Evolutionary conservation across 23 tunicate genomes (phyloP), one percentile per base, ranked within the genome.

Genomic region (Trididemnum nubilum): DNA sequence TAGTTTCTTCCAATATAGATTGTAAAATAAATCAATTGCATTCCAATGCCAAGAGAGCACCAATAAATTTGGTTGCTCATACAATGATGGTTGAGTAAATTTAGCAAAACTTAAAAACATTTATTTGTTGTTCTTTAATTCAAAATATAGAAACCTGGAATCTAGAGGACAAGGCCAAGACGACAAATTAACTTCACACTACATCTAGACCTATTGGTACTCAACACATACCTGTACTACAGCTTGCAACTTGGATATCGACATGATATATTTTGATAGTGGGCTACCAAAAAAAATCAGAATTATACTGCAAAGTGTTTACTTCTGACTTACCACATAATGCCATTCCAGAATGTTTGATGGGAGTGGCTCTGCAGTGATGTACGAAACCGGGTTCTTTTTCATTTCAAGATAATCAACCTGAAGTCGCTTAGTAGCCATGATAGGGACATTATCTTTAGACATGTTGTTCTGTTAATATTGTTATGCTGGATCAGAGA

Each of bases 341-440:
- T 83, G 91, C 91, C 91, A 86, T 71, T 83, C 88, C 12, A 86
- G 35, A 76, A 86, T 86, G 44, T 86, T 83, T 30, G 87, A 71
- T n/a, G 91, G 79, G 3, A 83, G 70, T 22, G 91, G 91, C 25
- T 35, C 24, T 21, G 88, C 86, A 70, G 26, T 22, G 2, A 86
- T 39, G 26, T 70, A 82, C 9, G 91, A 86, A 40, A 86, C 29
- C 12, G 91, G 91, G 7, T 86, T 86, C 35, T 86, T 86, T 5
- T 49, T 29, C 2, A 86, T 37, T 34, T 60, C 27, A 49, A 82
- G 15, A 28, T 29, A 83, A 72, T 86, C 91, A 7, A 83, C 34
- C 23, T 72, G 59, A 33, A 86, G 81, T 35, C 91, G 65, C 34
- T 73, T 72, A 39, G 27, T 50, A 2, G 86, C 86, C 2, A 34